phyloP scores from a whole-genome alignment of 2,888 invertebrate genomes.

The Chironomus riparius region DNA sequence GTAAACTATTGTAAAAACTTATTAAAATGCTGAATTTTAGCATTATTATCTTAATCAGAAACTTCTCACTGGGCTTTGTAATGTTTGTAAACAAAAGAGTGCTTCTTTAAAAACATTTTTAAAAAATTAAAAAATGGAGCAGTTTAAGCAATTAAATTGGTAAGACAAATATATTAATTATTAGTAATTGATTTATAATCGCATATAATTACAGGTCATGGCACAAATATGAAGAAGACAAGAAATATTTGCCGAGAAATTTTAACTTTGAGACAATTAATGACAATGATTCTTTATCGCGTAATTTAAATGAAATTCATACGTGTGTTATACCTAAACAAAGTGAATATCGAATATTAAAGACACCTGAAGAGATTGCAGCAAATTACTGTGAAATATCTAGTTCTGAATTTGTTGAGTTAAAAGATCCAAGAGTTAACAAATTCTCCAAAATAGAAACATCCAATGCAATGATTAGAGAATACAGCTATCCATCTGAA shows the following conservation, averaged over 20 bases:
- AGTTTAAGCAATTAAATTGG: constrained; percentile 21
- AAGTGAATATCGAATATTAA: neutral
- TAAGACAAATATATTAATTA: neutral
- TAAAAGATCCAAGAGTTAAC: constrained; percentile 2
- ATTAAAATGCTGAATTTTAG: neutral
- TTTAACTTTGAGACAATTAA: constrained; percentile 8
- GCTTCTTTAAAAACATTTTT: neutral
- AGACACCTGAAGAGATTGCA: neutral
- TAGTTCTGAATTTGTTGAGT: neutral
- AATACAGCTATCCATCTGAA: neutral
- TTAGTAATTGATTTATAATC: neutral
- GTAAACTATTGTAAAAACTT: neutral
- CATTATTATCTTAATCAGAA: neutral
- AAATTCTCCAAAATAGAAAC: neutral
- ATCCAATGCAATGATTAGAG: neutral
- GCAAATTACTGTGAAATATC: neutral
- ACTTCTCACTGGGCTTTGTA: neutral
- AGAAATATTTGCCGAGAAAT: neutral
- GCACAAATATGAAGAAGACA: constrained; percentile 20
- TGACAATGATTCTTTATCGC: neutral
- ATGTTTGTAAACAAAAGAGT: neutral
- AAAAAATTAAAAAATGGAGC: constrained; percentile 3
- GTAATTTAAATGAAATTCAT: constrained; percentile 15
- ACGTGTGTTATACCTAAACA: neutral
- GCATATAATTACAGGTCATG: neutral